Evolutionary conservation across 2,113 vertebrate genomes (phyloP).

Genomic region (Osmerus eperlanus): DNA sequence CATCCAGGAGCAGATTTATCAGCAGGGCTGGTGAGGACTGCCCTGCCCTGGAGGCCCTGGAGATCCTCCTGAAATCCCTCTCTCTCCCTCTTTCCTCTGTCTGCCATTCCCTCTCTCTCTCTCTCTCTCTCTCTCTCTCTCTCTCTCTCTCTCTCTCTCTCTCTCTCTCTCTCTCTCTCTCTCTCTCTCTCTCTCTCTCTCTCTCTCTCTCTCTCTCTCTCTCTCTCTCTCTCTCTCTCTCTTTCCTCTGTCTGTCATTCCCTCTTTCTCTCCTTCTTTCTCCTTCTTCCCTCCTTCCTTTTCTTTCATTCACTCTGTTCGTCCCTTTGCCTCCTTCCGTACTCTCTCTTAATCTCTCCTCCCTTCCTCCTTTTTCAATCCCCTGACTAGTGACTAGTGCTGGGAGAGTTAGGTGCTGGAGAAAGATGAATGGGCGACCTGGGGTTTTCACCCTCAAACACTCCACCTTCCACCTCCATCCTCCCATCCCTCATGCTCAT

Average conservation of each 20-base stretch:
- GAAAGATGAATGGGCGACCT: not conserved
- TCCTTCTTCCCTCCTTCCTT: too few species aligned
- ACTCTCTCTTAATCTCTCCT: not conserved
- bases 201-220: too few species aligned
- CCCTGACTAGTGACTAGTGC: not conserved
- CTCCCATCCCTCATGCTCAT: not conserved
- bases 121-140: too few species aligned
- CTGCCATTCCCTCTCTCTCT: too few species aligned
- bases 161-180: too few species aligned
- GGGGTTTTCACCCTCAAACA: not conserved
- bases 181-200: too few species aligned
- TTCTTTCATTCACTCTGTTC: too few species aligned
- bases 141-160: too few species aligned
- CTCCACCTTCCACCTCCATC: not conserved
- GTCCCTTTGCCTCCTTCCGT: too few species aligned
- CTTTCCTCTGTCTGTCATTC: too few species aligned
- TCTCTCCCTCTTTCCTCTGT: not conserved
- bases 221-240: too few species aligned
- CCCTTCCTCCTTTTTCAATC: not conserved
- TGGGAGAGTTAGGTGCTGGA: not conserved
- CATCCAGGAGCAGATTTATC: not conserved
- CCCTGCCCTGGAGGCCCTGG: not conserved
- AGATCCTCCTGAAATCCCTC: not conserved
- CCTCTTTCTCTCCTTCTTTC: not conserved
- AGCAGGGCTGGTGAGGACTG: not conserved